phyloP scores from a whole-genome alignment of 2,797 vertebrate genomes.

The Amblyopsis hoosieri region DNA sequence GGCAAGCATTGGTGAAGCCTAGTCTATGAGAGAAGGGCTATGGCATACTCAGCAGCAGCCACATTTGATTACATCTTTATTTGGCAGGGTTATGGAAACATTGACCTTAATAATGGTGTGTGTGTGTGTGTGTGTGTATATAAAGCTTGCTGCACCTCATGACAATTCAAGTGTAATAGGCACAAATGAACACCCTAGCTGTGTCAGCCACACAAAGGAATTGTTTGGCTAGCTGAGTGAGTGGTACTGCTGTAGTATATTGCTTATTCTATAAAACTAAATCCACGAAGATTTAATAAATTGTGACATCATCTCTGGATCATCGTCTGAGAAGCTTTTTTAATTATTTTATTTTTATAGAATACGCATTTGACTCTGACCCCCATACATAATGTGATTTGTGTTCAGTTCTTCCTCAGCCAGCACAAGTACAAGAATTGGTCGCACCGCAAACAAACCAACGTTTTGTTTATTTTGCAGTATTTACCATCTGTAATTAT shows the following conservation, averaged over 20 bases:
- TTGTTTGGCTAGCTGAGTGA: no score
- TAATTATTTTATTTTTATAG: slow-evolving; percentile 13
- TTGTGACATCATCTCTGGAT: no score
- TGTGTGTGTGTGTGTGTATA: neutral
- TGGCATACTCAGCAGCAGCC: slow-evolving; percentile 10
- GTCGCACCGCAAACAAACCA: slow-evolving; percentile 55
- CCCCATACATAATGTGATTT: slow-evolving; percentile 66
- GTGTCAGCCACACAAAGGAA: neutral
- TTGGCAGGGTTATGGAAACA: slow-evolving; percentile 31
- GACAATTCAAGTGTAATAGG: neutral
- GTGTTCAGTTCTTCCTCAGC: slow-evolving; percentile 42
- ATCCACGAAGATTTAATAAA: no score
- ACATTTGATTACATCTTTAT: slow-evolving; percentile 35
- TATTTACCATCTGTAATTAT: slow-evolving; percentile 27
- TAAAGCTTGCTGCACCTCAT: neutral
- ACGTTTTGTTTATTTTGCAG: slow-evolving; percentile 1
- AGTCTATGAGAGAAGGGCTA: slow-evolving; percentile 19
- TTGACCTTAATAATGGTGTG: slow-evolving; percentile 10
- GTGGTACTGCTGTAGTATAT: no score
- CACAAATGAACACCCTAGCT: neutral
- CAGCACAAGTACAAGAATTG: slow-evolving; percentile 58
- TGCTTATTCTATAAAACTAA: no score
- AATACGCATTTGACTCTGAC: slow-evolving; percentile 36
- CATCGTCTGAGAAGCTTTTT: no score
- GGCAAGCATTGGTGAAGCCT: neutral